Percentiles rank a stretch among this genome's conserved stretches.
Evolutionary conservation across 2,113 vertebrate genomes (phyloP).

Genomic region (Cottus gobio): DNA sequence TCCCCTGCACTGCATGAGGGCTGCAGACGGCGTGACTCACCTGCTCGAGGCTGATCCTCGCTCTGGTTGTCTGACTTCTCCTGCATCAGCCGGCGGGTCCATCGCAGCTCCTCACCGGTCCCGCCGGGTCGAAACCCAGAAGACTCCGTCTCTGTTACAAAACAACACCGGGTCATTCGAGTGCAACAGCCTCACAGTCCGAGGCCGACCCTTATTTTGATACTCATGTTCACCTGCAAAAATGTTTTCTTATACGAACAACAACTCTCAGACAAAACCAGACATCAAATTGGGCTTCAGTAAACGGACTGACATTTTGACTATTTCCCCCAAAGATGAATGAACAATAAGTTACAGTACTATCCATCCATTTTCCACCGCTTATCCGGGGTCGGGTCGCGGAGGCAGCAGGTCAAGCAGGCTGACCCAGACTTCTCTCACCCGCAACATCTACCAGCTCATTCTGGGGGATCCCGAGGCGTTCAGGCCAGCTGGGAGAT

Average conservation of each 20-base stretch:
- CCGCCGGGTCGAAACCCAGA: constrained; percentile 53
- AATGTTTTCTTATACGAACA: background rate
- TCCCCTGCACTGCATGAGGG: background rate
- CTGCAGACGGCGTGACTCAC: constrained; percentile 67
- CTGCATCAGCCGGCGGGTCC: constrained; percentile 81
- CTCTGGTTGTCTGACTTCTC: constrained; percentile 80
- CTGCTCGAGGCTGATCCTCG: constrained; percentile 76
- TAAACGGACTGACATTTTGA: background rate
- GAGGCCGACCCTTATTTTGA: background rate
- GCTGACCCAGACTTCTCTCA: too few species aligned
- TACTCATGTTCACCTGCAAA: background rate
- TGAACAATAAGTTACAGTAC: background rate
- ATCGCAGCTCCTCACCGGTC: constrained; percentile 50
- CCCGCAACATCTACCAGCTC: too few species aligned
- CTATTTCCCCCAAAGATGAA: background rate
- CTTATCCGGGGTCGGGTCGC: too few species aligned
- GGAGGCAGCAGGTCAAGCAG: too few species aligned
- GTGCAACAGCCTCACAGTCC: background rate
- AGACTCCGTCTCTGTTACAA: constrained; percentile 65
- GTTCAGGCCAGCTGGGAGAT: too few species aligned
- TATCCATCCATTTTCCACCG: too few species aligned
- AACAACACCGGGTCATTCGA: constrained; percentile 37
- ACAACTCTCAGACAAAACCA: background rate
- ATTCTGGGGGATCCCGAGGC: too few species aligned
- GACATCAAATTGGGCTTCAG: background rate